Base-by-base conservation (phyloP, 1,140 invertebrate genomes). In the Diachasma alloeum region DNA sequence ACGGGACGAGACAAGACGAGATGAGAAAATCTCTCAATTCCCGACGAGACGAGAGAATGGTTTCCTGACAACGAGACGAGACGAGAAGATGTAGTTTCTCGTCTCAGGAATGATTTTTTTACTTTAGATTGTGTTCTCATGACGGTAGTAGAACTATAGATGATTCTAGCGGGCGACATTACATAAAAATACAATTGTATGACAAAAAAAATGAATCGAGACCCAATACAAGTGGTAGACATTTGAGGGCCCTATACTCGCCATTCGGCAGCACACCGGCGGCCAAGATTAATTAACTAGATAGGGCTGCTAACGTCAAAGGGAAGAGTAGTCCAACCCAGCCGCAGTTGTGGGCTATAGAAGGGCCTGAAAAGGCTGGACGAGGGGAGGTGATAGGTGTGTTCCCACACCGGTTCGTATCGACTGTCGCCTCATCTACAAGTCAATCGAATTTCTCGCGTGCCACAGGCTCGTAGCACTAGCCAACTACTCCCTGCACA, bases 401-500 rank as follows among this genome's bases (percentile, higher is more conserved):
- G 75, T 81, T 72, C 74, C 53, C 78, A 72, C 74, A 76, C 77
- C 69, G 76, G 81, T 80, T 81, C 70, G 82, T 86, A 89, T 89
- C 86, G 87, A 87, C 85, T 88, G 86, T 88, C 85, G 85, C 85
- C 87, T 89, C 88, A 89, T 89, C 88, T 89, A 89, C 88, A 89
- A 89, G 87, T 89, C 88, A 89, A 89, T 89, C 87, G 87, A 84
- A 83, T 83, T 79, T 76, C 76, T 89, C 82, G 88, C 88, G 88
- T 89, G 88, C 83, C 81, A 74, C 74, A 66, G 71, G 85, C 84
- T 86, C 86, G 85, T 88, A 83, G 85, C 77, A 74, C 73, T 56
- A 26, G 59, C 19, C 10, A 31, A 63, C 59, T 63, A 63, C 48
- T 81, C 83, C 81, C 80, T 83, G 81, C 81, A 80, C 81, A 80